Base-by-base conservation (phyloP, 1,140 invertebrate species). In the Dufourea novaeangliae region DNA sequence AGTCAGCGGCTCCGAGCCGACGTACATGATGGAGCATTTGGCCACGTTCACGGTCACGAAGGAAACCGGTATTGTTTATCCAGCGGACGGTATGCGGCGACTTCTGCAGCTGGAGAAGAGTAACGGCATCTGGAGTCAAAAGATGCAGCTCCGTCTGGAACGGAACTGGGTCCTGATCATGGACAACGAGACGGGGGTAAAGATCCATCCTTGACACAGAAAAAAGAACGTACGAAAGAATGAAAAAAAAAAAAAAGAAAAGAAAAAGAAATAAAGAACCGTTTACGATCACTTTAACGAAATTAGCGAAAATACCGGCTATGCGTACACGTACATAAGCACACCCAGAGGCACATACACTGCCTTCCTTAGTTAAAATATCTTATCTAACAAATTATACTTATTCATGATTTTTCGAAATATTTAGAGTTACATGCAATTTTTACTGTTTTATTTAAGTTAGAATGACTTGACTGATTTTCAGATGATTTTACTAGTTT, bases 101-200 rank as follows among this genome's bases (percentile, higher is more conserved):
- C 94, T 99, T 57, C 93, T 99, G 29, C 97, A 99, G 91, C 95
- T 99, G 92, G 99, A 99, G 93, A 99, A 99, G 93, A 97, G 97
- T 39, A 98, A 97, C 86, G 98, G 98, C 84, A 99, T 99, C 90
- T 99, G 98, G 98, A 99, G 98, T 44, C 98, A 99, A 93, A 98
- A 98, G 90, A 99, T 99, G 97, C 95, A 98, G 86, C 93, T 99
- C 44, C 95, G 96, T 82, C 92, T 99, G 52, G 98, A 99, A 86
- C 94, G 96, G 61, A 95, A 95, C 84, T 97, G 96, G 96, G 96
- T 99, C 70, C 94, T 99, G 27, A 98, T 99, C 64, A 97, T 99
- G 94, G 98, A 99, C 89, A 98, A 97, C 89, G 98, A 99, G 93
- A 98, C 97, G 79, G 98, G 97, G 91, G 98, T 99, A 93, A 94